These are phyloP conservation scores for Ancistrus triradiatus DNA, from an alignment of 2,113 vertebrate genomes.

Conservation along the genomic window DNA sequence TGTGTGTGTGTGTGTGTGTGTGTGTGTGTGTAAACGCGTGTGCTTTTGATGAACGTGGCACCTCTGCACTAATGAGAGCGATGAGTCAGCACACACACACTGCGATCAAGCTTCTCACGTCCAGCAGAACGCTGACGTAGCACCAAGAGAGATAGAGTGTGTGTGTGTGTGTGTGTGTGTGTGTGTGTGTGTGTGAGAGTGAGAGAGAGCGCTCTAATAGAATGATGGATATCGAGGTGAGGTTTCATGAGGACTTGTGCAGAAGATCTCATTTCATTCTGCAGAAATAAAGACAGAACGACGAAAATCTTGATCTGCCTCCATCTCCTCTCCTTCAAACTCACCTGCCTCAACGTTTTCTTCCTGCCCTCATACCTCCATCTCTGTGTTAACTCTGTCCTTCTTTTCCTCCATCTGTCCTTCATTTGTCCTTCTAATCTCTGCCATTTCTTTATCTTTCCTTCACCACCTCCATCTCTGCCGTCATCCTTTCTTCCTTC, in stretches of 20 bases:
- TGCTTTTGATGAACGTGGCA: constrained; percentile 6
- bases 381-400: background rate
- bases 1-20: constrained; percentile 1
- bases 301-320: background rate
- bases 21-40: background rate
- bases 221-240: constrained; percentile 33
- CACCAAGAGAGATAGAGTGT: background rate
- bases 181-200: background rate
- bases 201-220: background rate
- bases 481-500: background rate
- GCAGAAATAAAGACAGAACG: too few species aligned
- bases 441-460: too few species aligned
- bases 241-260: background rate
- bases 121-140: constrained; percentile 23
- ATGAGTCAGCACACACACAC: constrained; percentile 38
- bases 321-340: background rate
- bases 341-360: background rate
- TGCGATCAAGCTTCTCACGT: constrained; percentile 16
- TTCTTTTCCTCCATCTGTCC: too few species aligned
- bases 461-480: too few species aligned
- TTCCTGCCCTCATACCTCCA: too few species aligned
- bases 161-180: constrained; percentile 4
- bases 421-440: too few species aligned
- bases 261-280: too few species aligned
- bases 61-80: constrained; percentile 32